Percentiles rank a stretch among this genome's conserved stretches.
Conservation (phyloP, 1,140 invertebrate genomes). For the Acromyrmex charruanus region DNA sequence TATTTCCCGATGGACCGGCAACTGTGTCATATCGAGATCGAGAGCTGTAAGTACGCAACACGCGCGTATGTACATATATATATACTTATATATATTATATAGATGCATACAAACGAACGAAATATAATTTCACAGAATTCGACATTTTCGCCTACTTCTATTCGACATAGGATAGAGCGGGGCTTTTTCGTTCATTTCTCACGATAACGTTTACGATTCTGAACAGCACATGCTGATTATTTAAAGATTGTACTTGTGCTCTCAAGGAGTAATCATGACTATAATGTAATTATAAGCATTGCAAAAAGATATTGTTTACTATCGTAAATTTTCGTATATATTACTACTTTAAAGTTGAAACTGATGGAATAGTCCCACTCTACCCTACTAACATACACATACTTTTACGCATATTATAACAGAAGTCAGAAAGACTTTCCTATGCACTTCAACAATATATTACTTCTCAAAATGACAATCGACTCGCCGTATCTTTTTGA, state of each 20-base stretch:
- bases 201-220: too few species aligned
- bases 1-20: conserved; percentile 99
- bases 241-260: too few species aligned
- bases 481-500: conserved; percentile 50
- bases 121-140: conserved; percentile 65
- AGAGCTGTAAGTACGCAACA: conserved; percentile 96
- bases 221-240: too few species aligned
- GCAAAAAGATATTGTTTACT: too few species aligned
- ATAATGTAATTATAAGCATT: too few species aligned
- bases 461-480: conserved; percentile 62
- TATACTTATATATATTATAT: conserved; percentile 29
- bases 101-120: conserved; percentile 51
- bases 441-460: conserved; percentile 57
- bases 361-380: too few species aligned
- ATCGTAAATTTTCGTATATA: too few species aligned
- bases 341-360: too few species aligned
- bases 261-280: too few species aligned
- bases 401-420: conserved; percentile 52
- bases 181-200: too few species aligned
- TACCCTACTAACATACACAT: background rate
- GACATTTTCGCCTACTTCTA: conserved; percentile 66
- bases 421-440: conserved; percentile 44
- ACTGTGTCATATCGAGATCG: conserved; percentile 98
- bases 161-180: conserved; percentile 3
- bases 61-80: conserved; percentile 43